These are phyloP conservation scores for Canis aureus DNA, from an alignment of 2,113 vertebrate genomes.

Conservation along the genomic window DNA sequence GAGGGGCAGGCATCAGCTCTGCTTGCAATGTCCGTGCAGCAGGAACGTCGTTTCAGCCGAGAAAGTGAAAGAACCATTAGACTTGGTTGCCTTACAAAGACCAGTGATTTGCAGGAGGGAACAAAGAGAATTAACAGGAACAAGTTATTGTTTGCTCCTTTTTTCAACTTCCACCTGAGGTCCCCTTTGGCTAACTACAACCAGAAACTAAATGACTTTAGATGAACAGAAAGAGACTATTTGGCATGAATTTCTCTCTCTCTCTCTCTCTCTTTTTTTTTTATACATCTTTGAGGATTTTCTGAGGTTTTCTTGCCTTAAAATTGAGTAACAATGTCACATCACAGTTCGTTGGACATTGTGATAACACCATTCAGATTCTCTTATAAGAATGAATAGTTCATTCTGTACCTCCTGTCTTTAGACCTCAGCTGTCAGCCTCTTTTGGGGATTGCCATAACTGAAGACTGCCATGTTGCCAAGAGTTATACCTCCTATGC, in stretches of 20 bases:
- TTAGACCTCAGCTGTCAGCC: not conserved
- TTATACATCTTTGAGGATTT: not conserved
- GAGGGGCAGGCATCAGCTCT: not conserved
- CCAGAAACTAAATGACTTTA: not conserved
- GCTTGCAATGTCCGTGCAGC: fast-evolving
- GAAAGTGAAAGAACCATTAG: not conserved
- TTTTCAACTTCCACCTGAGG: not conserved
- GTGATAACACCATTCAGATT: not conserved
- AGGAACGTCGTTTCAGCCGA: not conserved
- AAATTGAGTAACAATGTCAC: not conserved
- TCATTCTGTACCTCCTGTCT: not conserved
- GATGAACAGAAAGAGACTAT: not conserved
- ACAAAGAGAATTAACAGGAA: not conserved
- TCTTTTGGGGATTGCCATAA: too few species aligned
- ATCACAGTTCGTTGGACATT: not conserved
- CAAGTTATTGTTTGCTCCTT: not conserved
- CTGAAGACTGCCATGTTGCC: not conserved
- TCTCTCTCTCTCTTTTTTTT: not conserved
- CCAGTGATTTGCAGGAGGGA: not conserved
- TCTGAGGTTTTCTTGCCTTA: not conserved
- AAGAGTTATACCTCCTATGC: not conserved
- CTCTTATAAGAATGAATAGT: not conserved
- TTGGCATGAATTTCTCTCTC: not conserved
- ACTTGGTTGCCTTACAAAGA: not conserved
- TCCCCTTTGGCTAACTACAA: not conserved